Evolutionary conservation across 2,797 vertebrate species (phyloP).

Genomic region (Macropodus opercularis): DNA sequence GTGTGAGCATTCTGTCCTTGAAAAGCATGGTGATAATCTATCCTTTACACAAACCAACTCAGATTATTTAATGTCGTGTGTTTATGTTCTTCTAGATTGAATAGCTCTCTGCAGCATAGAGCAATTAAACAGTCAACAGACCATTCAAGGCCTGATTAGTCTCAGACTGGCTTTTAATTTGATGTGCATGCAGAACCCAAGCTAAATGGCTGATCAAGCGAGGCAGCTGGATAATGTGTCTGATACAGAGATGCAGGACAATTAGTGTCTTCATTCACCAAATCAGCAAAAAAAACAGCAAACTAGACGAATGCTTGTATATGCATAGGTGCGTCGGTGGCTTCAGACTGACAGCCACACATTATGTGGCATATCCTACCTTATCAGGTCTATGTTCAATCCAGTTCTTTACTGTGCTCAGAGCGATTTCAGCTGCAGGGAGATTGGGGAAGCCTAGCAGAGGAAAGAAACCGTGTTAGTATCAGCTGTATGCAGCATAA

Average conservation of each 20-base stretch:
- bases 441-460: constrained; percentile 94
- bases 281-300: constrained; percentile 18
- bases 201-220: constrained; percentile 57
- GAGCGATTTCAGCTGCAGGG: constrained; percentile 92
- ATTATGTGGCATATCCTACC: constrained; percentile 86
- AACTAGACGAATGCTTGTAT: constrained; percentile 11
- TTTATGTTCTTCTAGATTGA: constrained; percentile 61
- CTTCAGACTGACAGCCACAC: constrained; percentile 14
- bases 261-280: constrained; percentile 39
- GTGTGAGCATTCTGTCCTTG: constrained; percentile 23
- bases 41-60: constrained; percentile 54
- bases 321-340: background rate
- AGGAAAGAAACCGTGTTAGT: constrained; percentile 48
- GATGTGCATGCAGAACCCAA: constrained; percentile 65
- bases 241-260: constrained; percentile 36
- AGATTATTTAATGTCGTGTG: constrained; percentile 58
- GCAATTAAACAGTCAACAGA: constrained; percentile 75
- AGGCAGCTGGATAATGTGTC: constrained; percentile 58
- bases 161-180: constrained; percentile 79
- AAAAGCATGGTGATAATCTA: constrained; percentile 41
- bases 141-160: constrained; percentile 75
- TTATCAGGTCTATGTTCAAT: constrained; percentile 88
- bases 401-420: constrained; percentile 91
- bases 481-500: constrained; percentile 42
- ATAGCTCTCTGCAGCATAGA: constrained; percentile 56